These are phyloP conservation scores for Pyrocoelia pectoralis DNA, from an alignment of 2,888 invertebrate species.

Conservation along the genomic window DNA sequence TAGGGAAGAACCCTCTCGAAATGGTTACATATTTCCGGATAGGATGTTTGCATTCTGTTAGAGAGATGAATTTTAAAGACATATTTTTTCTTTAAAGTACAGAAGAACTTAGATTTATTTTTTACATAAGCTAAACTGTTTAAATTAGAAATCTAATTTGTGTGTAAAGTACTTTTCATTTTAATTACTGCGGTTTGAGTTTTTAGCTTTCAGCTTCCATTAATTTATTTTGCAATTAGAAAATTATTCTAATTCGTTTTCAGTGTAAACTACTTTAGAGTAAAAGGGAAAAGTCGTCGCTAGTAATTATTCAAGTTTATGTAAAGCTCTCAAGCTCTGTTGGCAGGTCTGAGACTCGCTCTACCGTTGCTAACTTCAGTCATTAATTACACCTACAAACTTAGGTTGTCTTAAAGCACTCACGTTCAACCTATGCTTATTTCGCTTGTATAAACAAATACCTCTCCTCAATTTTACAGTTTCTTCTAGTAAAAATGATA, in stretches of 20 bases:
- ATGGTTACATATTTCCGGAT: conserved; percentile 40
- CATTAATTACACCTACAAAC: conserved; percentile 56
- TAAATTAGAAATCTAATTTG: conserved; percentile 12
- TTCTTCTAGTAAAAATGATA: neutral
- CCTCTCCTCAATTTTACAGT: conserved; percentile 8
- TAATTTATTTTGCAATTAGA: conserved; percentile 39
- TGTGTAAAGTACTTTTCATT: conserved; percentile 8
- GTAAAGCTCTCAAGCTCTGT: conserved; percentile 55
- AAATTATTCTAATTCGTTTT: conserved; percentile 49
- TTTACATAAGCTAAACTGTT: conserved; percentile 6
- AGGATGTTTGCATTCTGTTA: conserved; percentile 43
- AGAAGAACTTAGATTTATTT: neutral
- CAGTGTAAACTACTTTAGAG: conserved; percentile 52
- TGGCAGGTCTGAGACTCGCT: conserved; percentile 49
- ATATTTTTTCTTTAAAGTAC: conserved; percentile 22
- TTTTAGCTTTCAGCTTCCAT: conserved; percentile 26
- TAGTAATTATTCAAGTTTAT: conserved; percentile 58
- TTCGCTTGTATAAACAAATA: neutral
- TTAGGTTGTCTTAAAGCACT: conserved; percentile 46
- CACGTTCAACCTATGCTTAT: conserved; percentile 14
- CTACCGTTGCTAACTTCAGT: conserved; percentile 54
- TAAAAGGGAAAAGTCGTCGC: conserved; percentile 54
- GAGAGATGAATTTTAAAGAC: conserved; percentile 39
- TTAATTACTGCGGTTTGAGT: conserved; percentile 12
- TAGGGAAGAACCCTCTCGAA: conserved; percentile 34